These are phyloP conservation scores for Pseudocheirus occidentalis DNA, from an alignment of 2,797 vertebrate genomes.

Conservation along the genomic window DNA sequence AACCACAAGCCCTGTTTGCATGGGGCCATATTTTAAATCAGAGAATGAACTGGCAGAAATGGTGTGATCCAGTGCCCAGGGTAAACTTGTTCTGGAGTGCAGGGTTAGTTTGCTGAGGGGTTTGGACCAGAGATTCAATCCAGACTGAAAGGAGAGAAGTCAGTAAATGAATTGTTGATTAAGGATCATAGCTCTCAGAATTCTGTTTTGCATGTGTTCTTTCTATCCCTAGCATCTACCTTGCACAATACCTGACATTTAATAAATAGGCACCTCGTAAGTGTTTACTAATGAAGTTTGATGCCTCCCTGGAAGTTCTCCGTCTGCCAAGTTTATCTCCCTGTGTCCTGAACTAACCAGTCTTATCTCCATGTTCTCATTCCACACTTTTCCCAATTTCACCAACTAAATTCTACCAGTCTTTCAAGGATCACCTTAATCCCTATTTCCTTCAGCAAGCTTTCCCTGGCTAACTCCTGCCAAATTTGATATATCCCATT, in stretches of 20 bases:
- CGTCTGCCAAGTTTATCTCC: background rate
- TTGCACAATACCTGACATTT: background rate
- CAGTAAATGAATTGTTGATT: background rate
- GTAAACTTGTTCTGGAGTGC: background rate
- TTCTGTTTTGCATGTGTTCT: background rate
- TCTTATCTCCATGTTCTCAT: background rate
- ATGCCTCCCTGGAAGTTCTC: background rate
- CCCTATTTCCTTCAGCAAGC: background rate
- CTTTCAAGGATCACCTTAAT: background rate
- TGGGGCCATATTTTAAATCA: background rate
- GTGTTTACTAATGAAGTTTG: background rate
- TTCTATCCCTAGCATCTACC: background rate
- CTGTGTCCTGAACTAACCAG: background rate
- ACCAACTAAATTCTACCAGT: background rate
- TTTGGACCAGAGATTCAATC: background rate
- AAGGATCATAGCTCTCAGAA: background rate
- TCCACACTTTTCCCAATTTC: background rate
- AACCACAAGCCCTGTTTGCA: conserved; percentile 7
- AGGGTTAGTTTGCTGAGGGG: background rate
- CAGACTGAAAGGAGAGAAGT: background rate
- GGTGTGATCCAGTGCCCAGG: background rate
- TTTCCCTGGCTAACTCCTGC: background rate
- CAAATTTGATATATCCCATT: background rate
- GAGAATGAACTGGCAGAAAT: conserved; percentile 24
- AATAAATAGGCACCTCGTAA: background rate